These are phyloP conservation scores for Pantherophis vulpinus DNA, from an alignment of 2,797 vertebrate genomes.

Conservation along the genomic window DNA sequence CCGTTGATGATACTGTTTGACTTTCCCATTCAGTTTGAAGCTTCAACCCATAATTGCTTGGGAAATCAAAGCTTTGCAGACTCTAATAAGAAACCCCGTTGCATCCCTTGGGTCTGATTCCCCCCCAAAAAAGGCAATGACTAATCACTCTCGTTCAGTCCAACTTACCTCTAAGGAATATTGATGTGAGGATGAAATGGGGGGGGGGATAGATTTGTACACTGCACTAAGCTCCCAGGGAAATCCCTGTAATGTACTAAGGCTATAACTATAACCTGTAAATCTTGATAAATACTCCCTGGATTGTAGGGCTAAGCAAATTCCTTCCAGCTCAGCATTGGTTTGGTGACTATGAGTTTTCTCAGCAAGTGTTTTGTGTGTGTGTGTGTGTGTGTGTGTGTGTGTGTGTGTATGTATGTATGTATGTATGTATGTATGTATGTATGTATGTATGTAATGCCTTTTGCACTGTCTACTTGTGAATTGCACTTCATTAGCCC, in stretches of 20 bases:
- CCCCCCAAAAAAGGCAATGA: neutral
- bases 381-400: no score
- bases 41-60: neutral
- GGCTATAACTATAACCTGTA: neutral
- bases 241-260: neutral
- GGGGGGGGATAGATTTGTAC: neutral
- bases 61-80: neutral
- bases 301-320: neutral
- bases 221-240: neutral
- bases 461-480: neutral
- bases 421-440: no score
- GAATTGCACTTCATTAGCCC: neutral
- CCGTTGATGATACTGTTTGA: neutral
- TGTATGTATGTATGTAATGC: neutral
- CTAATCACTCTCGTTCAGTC: neutral
- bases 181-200: neutral
- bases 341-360: neutral
- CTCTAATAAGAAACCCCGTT: no score
- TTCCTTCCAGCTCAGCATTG: neutral
- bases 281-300: neutral
- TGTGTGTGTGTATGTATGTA: no score
- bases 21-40: neutral
- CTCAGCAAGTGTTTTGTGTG: neutral
- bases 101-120: neutral
- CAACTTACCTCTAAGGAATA: neutral